Evolutionary conservation across 2,888 invertebrate species (phyloP).

Genomic region (Hypomecis punctinalis): DNA sequence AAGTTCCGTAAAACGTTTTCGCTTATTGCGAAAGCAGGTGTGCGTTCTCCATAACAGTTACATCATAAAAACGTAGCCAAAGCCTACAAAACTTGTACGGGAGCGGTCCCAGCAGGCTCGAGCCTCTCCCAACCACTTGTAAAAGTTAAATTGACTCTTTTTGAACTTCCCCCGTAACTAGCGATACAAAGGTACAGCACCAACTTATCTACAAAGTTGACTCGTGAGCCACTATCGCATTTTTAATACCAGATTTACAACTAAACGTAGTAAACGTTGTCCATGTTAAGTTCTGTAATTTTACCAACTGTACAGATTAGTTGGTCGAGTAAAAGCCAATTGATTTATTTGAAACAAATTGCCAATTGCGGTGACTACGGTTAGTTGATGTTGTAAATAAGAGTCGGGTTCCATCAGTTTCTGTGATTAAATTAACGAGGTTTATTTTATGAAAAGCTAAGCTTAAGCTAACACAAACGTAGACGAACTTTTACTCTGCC

Average conservation of each 20-base stretch:
- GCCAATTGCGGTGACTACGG: constrained; percentile 26
- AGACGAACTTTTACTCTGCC: no score
- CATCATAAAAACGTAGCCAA: constrained; percentile 5
- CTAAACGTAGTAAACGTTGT: no score
- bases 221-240: not conserved
- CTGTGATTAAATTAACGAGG: no score
- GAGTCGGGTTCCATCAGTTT: not conserved
- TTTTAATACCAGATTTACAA: not conserved
- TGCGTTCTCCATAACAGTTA: not conserved
- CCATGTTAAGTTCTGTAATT: not conserved
- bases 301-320: not conserved
- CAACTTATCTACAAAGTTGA: not conserved
- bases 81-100: constrained; percentile 14
- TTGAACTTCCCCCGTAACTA: constrained; percentile 39
- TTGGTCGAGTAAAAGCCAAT: constrained; percentile 20
- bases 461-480: not conserved
- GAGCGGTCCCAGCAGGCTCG: constrained; percentile 12
- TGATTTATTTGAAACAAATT: constrained; percentile 40
- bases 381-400: constrained; percentile 8
- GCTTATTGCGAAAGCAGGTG: no score
- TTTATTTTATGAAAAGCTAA: not conserved
- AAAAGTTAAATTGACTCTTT: constrained; percentile 44
- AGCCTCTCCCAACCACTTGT: constrained; percentile 25
- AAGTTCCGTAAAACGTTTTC: no score
- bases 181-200: constrained; percentile 21